Evolutionary conservation across 92 coral and sea anemone genomes (phyloP).

Genomic region (Palythoa caribaeorum): DNA sequence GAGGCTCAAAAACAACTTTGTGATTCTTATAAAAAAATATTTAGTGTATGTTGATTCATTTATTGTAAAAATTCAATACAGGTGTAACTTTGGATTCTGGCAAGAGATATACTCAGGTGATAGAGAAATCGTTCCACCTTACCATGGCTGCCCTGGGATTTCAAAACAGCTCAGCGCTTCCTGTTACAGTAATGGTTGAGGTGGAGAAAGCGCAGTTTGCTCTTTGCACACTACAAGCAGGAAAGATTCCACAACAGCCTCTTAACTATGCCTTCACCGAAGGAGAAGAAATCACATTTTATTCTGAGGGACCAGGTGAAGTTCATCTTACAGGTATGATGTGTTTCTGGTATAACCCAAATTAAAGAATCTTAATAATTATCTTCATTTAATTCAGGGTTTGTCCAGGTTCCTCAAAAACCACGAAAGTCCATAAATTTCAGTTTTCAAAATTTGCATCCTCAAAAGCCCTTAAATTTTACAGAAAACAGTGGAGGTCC

Average conservation of each 20-base stretch:
- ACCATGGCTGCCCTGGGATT: slow-evolving; percentile 99
- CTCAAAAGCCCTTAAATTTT: no score
- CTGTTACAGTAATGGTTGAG: slow-evolving; percentile 97
- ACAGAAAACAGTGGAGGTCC: no score
- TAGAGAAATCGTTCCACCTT: slow-evolving; percentile 95
- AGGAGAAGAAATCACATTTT: slow-evolving; percentile 97
- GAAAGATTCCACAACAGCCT: slow-evolving; percentile 93
- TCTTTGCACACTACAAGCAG: slow-evolving; percentile 89
- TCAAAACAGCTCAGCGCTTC: slow-evolving; percentile 70
- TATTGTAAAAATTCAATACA: slow-evolving; percentile 15
- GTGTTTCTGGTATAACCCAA: no score
- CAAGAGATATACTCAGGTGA: slow-evolving; percentile 95
- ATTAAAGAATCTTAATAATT: no score
- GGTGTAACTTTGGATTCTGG: slow-evolving; percentile 98
- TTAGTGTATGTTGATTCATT: not conserved
- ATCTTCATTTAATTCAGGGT: no score
- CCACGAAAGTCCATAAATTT: no score
- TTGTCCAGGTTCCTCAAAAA: no score
- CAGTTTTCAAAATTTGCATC: no score
- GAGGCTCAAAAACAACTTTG: no score
- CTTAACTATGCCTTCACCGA: slow-evolving; percentile 95
- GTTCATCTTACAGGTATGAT: slow-evolving; percentile 95
- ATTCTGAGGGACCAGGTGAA: slow-evolving; percentile 88
- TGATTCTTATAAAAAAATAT: no score
- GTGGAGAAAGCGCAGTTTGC: slow-evolving; percentile 97